Evolutionary conservation across 2,888 invertebrate genomes (phyloP).

Genomic region (Tetragonisca angustula): DNA sequence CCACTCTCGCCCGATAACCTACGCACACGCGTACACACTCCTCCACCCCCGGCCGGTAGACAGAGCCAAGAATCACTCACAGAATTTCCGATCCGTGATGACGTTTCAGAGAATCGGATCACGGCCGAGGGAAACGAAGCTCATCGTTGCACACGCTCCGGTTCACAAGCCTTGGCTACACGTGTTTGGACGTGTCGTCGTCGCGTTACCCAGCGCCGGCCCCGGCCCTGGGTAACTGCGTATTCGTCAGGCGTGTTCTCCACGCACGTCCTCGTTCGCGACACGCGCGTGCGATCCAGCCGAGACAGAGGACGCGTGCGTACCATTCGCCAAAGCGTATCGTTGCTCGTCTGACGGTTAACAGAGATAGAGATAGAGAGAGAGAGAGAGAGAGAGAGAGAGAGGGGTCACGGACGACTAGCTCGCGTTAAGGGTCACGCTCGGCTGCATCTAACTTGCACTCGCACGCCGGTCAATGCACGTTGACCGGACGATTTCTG

Average conservation of each 20-base stretch:
- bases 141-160: constrained; percentile 60
- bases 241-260: constrained; percentile 9
- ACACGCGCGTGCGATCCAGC: constrained; percentile 6
- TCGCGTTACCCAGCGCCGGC: background rate
- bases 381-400: constrained; percentile 65
- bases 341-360: constrained; percentile 21
- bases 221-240: background rate
- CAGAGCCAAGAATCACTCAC: background rate
- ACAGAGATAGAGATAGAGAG: constrained; percentile 63
- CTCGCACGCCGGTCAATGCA: constrained; percentile 74
- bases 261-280: background rate
- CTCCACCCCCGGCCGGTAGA: too few species aligned
- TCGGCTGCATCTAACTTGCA: constrained; percentile 73
- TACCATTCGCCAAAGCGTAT: background rate
- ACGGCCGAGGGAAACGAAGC: constrained; percentile 67
- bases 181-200: constrained; percentile 3
- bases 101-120: constrained; percentile 65
- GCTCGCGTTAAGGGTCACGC: constrained; percentile 80
- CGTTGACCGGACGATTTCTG: constrained; percentile 77
- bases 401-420: constrained; percentile 80
- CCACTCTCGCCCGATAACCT: background rate
- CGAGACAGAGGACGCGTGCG: constrained; percentile 12
- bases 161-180: constrained; percentile 54
- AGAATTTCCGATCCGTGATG: constrained; percentile 48
- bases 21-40: too few species aligned